These are phyloP conservation scores for Sebastes trivittatus DNA, from an alignment of 2,797 vertebrate species.

Conservation along the genomic window DNA sequence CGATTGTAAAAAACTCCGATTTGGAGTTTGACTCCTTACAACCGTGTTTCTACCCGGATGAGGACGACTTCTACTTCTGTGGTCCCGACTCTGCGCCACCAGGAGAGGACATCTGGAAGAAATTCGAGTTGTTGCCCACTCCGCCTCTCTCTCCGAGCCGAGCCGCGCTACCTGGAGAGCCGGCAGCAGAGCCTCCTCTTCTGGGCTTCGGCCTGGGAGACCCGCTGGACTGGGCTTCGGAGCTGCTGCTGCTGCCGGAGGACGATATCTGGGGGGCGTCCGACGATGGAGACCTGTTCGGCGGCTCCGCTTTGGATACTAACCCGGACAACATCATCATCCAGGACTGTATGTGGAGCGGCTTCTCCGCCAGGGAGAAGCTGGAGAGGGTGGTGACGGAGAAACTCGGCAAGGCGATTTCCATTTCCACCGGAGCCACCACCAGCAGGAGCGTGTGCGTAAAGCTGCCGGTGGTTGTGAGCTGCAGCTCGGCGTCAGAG, in stretches of 20 bases:
- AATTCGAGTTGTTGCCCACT: conserved; percentile 97
- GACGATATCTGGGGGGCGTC: conserved; percentile 90
- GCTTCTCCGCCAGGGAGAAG: conserved; percentile 95
- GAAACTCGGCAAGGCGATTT: conserved; percentile 87
- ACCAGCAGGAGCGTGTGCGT: conserved; percentile 59
- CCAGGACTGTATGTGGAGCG: conserved; percentile 99
- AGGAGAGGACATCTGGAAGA: conserved; percentile 99
- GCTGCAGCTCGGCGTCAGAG: conserved; percentile 84
- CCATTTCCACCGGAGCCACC: conserved; percentile 29
- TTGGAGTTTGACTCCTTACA: conserved; percentile 98
- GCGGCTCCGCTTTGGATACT: conserved; percentile 87
- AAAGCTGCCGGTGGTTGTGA: conserved; percentile 76
- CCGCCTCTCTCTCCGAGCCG: conserved; percentile 94
- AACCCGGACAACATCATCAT: conserved; percentile 94
- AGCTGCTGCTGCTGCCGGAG: conserved; percentile 90
- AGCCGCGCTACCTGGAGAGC: conserved; percentile 88
- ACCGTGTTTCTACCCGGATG: conserved; percentile 97
- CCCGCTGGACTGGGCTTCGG: conserved; percentile 92
- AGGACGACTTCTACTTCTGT: conserved; percentile 98
- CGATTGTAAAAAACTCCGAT: conserved; percentile 93
- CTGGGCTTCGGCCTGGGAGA: conserved; percentile 85
- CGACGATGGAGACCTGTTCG: conserved; percentile 84
- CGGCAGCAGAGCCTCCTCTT: conserved; percentile 67
- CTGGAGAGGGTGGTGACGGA: conserved; percentile 93
- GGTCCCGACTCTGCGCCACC: conserved; percentile 95